These are phyloP conservation scores for Scylla paramamosain DNA, from an alignment of 1,140 invertebrate species.

Conservation along the genomic window DNA sequence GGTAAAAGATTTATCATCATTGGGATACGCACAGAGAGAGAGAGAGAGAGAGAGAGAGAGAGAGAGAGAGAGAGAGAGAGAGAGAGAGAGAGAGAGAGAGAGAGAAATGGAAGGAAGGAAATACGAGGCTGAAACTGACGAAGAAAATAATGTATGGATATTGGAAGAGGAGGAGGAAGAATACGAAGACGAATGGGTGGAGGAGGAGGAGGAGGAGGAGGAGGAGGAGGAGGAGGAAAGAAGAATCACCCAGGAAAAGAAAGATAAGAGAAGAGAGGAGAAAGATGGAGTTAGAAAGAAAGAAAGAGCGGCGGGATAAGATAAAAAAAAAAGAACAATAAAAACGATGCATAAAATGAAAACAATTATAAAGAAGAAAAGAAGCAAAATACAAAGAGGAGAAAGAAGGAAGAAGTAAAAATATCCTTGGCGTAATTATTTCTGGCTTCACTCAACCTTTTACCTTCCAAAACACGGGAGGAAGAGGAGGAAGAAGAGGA, in stretches of 20 bases:
- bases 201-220: neutral
- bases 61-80: neutral
- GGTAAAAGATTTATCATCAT: too few relatives aligned
- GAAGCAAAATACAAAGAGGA: neutral
- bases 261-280: neutral
- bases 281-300: neutral
- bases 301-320: too few relatives aligned
- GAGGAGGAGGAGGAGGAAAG: neutral
- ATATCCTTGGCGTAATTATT: too few relatives aligned
- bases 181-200: neutral
- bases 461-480: neutral
- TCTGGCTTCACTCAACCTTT: neutral
- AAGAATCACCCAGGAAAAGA: neutral
- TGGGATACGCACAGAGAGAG: too few relatives aligned
- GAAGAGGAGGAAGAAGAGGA: neutral
- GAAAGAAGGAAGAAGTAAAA: neutral
- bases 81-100: slow-evolving; percentile 21
- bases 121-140: slow-evolving; percentile 1
- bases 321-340: neutral
- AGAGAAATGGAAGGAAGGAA: neutral
- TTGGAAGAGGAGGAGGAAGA: slow-evolving; percentile 27
- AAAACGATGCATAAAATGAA: neutral
- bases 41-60: too few relatives aligned
- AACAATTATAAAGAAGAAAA: neutral
- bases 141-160: slow-evolving; percentile 5